A percentile compares a stretch with the other conserved stretches of the same genome.
phyloP scores from a whole-genome alignment of 35 echinoderm and acorn worm genomes.

The Stichopus chloronotus region DNA sequence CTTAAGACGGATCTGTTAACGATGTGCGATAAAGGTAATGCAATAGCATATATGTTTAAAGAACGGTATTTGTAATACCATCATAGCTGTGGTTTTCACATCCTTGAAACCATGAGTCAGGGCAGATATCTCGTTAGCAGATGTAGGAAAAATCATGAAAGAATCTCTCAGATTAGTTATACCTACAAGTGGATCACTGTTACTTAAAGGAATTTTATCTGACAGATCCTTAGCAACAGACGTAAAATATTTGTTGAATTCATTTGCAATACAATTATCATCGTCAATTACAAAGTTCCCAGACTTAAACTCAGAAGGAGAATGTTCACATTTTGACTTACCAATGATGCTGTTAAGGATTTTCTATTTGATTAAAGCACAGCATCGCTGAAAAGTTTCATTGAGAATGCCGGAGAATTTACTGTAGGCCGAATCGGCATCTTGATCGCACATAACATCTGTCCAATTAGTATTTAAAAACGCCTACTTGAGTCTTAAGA shows the following conservation, averaged over 20 bases:
- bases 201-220: background rate
- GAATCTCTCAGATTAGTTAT: background rate
- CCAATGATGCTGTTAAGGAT: conserved; percentile 19
- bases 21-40: background rate
- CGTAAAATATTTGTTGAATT: conserved; percentile 34
- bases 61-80: background rate
- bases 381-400: background rate
- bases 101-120: conserved; percentile 9
- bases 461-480: conserved; percentile 10
- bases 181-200: conserved; percentile 2
- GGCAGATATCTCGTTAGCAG: background rate
- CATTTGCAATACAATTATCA: conserved; percentile 9
- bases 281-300: conserved; percentile 6
- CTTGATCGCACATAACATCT: background rate
- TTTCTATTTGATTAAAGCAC: background rate
- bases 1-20: background rate
- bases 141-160: conserved; percentile 5
- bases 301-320: background rate
- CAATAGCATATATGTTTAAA: background rate
- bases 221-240: conserved; percentile 19
- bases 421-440: background rate
- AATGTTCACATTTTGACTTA: conserved; percentile 1
- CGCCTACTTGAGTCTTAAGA: background rate
- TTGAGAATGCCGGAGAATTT: conserved; percentile 5
- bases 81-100: background rate